Conservation (phyloP, 2,113 vertebrate genomes). For the Trematocara macrostoma region DNA sequence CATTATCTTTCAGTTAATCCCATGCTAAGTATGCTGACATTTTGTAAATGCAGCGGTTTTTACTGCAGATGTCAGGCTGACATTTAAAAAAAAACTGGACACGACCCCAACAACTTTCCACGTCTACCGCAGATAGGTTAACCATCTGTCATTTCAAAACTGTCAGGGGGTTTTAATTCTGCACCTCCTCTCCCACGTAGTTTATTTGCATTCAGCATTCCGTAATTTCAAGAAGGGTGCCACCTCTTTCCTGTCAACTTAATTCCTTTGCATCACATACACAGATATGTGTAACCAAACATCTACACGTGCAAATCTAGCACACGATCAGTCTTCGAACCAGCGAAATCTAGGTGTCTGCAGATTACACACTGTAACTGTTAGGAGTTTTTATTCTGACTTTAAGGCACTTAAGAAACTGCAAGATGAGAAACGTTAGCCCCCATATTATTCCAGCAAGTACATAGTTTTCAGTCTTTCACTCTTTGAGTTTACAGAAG, state of each 20-base stretch:
- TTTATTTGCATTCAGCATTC: background rate
- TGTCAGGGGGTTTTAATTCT: background rate
- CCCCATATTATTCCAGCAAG: background rate
- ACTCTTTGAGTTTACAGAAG: background rate
- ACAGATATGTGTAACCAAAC: background rate
- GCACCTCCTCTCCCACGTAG: background rate
- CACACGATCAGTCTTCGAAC: conserved; percentile 10
- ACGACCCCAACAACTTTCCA: background rate
- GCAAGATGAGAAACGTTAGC: background rate
- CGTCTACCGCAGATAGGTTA: background rate
- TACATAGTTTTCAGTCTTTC: background rate
- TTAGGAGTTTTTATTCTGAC: background rate
- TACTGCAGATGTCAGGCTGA: background rate
- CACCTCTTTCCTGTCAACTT: background rate
- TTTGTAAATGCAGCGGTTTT: background rate
- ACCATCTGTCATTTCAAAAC: conserved; percentile 14
- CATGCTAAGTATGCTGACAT: background rate
- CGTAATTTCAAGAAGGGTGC: background rate
- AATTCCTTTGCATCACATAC: background rate
- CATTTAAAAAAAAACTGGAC: background rate
- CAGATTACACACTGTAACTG: background rate
- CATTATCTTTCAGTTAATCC: background rate
- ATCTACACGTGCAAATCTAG: background rate
- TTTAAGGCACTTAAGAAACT: background rate
- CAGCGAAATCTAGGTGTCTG: conserved; percentile 30